Evolutionary conservation across 2,888 invertebrate genomes (phyloP), one percentile per base, ranked within the genome.

Genomic region (Odiellus spinosus): DNA sequence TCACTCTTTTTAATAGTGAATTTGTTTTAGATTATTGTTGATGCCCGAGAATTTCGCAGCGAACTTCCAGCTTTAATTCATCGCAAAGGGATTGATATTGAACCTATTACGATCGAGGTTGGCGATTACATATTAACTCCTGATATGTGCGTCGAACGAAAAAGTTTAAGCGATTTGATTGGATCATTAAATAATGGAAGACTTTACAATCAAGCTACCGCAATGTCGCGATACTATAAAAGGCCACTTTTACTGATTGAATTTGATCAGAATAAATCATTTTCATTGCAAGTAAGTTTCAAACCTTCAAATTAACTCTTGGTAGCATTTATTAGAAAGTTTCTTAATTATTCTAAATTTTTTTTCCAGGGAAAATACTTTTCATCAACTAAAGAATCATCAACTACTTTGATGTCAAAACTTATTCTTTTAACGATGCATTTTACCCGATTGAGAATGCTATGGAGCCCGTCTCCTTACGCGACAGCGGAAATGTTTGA

Each of bases 101-200:
- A 88, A 56, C 88, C 90, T 1, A 71, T 86, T 1, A 87, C 85
- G n/a, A 73, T 90, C 40, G 74, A 78, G 59, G 80, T 98, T 49
- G 98, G 96, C 1, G 98, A 98, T 69, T 98, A 99, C 64, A 88
- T 98, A 61, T 71, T 99, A 14, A 88, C 95, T 0, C 88, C 93
- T 0, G 88, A 93, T 18, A 84, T 95, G 55, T 95, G 96, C 61
- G 82, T 98, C 15, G 98, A 99, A 68, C 74, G 98, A 44, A 98
- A 98, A 49, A 90, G 90, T 42, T 75, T 96, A 53, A 88, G 87
- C 5, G 96, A 98, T 73, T 71, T 98, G 55, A 88, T 95, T 59
- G 90, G 91, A 5, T 96, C 96, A 0, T 71, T 98, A 26, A 85
- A 88, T 66, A 86, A 83, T 39, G 98, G 98, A 1, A 77, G 98